Conservation (phyloP, 2,113 vertebrate species). For the Amia ocellicauda region DNA sequence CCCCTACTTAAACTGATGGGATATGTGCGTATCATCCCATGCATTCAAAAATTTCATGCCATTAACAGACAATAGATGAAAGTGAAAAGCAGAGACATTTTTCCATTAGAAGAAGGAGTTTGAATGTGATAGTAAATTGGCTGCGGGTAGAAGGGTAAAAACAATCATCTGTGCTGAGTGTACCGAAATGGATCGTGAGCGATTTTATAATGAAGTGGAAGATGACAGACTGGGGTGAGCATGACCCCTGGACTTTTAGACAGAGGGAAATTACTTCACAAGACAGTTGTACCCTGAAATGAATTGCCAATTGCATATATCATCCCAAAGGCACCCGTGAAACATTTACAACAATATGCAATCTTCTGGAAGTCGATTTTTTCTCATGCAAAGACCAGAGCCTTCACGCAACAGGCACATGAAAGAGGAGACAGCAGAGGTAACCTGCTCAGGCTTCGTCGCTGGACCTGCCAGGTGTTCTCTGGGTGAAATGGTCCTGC, state of each 20-base stretch:
- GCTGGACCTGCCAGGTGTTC: too few species aligned
- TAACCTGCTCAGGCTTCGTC: too few species aligned
- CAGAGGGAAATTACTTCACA: conserved; percentile 66
- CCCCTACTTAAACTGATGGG: conserved; percentile 29
- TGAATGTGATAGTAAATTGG: conserved; percentile 75
- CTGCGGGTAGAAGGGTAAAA: conserved; percentile 66
- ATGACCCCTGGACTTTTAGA: conserved; percentile 62
- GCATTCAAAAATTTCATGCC: conserved; percentile 51
- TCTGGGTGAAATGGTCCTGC: too few species aligned
- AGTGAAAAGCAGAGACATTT: conserved; percentile 61
- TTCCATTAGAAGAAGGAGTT: conserved; percentile 47
- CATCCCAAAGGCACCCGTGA: conserved; percentile 55
- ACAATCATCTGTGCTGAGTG: conserved; percentile 67
- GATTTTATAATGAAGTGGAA: conserved; percentile 73
- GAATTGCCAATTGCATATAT: conserved; percentile 71
- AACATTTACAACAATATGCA: conserved; percentile 60
- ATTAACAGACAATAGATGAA: conserved; percentile 64
- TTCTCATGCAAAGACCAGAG: too few species aligned
- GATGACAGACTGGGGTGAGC: conserved; percentile 69
- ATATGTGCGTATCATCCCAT: conserved; percentile 59
- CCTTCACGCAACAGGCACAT: too few species aligned
- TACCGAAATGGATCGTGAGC: conserved; percentile 67
- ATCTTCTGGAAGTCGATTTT: too few species aligned
- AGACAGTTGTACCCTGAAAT: conserved; percentile 66
- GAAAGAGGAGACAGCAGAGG: too few species aligned